phyloP scores from a whole-genome alignment of 92 coral and sea anemone species.

The Epizoanthus fatuus region DNA sequence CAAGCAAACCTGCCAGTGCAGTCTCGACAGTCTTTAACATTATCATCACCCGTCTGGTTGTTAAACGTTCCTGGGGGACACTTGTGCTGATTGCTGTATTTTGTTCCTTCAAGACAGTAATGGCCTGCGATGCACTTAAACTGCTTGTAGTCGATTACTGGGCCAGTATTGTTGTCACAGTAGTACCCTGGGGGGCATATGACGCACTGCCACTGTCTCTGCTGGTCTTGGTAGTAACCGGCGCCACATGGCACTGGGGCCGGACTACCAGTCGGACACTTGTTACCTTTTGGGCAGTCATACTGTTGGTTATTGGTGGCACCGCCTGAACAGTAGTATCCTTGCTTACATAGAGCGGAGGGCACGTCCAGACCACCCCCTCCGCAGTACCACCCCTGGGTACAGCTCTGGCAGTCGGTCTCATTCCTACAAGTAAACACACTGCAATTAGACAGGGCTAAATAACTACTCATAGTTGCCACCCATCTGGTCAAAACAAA shows the following conservation, averaged over 20 bases:
- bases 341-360: constrained; percentile 74
- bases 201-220: constrained; percentile 72
- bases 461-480: background rate
- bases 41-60: constrained; percentile 82
- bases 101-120: constrained; percentile 89
- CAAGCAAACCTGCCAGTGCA: constrained; percentile 93
- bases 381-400: constrained; percentile 96
- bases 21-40: constrained; percentile 71
- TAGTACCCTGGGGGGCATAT: constrained; percentile 85
- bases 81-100: constrained; percentile 84
- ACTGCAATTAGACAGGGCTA: background rate
- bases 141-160: constrained; percentile 76
- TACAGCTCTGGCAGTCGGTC: constrained; percentile 93
- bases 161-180: constrained; percentile 90
- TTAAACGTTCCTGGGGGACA: constrained; percentile 98
- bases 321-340: constrained; percentile 93
- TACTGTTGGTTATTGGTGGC: constrained; percentile 77
- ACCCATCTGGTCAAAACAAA: background rate
- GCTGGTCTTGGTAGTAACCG: constrained; percentile 87
- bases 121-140: constrained; percentile 88
- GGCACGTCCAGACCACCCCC: constrained; percentile 93
- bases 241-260: constrained; percentile 90
- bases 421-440: constrained; percentile 69
- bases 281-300: constrained; percentile 85
- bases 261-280: constrained; percentile 82